These are phyloP conservation scores for Drosophila pruinosa DNA, from an alignment of 1,140 invertebrate genomes.

Conservation along the genomic window DNA sequence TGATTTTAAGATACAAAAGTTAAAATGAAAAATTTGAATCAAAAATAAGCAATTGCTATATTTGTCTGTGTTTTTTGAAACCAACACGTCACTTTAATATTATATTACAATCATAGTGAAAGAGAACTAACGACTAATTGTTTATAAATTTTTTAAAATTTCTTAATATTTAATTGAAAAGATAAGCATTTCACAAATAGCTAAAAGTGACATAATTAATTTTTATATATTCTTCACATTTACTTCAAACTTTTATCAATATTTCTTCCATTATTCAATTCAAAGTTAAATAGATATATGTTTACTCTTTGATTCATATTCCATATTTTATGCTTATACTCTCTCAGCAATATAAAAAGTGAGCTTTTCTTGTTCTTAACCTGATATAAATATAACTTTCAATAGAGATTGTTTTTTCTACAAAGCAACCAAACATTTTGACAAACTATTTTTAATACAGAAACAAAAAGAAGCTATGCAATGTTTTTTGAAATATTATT, in stretches of 20 bases:
- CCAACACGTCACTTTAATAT: no score
- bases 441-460: constrained; percentile 13
- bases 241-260: background rate
- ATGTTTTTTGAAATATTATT: constrained; percentile 35
- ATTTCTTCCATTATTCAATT: background rate
- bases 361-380: background rate
- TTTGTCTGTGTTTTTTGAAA: no score
- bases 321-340: background rate
- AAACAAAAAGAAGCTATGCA: no score
- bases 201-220: no score
- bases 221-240: background rate
- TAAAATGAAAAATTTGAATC: background rate
- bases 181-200: no score
- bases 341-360: background rate
- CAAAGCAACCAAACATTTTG: background rate
- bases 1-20: background rate
- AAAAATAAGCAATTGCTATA: background rate
- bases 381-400: background rate
- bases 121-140: no score
- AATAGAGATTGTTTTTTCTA: background rate
- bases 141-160: no score
- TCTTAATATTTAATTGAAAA: no score
- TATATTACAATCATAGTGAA: no score
- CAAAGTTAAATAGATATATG: background rate
- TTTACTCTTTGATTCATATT: background rate